Conservation (phyloP, 2,888 invertebrate species). For the Acrobasis suavella region DNA sequence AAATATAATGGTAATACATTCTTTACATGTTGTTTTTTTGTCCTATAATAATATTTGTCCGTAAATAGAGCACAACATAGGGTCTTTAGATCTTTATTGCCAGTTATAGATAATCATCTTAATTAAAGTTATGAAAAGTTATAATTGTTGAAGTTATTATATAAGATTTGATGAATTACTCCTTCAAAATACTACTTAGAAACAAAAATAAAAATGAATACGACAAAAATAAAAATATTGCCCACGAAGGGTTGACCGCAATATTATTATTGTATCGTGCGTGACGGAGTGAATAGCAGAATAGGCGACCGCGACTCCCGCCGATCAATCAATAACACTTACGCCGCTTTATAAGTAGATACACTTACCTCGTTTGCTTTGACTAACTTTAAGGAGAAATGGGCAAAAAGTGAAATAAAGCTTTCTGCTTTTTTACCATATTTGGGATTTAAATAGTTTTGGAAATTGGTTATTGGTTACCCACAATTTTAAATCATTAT, state of each 20-base stretch:
- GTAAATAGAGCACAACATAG: too few relatives aligned
- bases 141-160: too few relatives aligned
- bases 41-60: too few relatives aligned
- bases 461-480: too few relatives aligned
- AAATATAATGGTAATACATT: background rate
- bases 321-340: slow-evolving; percentile 33
- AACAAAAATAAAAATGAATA: background rate
- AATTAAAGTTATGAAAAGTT: too few relatives aligned
- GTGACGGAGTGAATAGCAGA: slow-evolving; percentile 23
- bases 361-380: slow-evolving; percentile 12
- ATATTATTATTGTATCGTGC: slow-evolving; percentile 12
- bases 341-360: slow-evolving; percentile 24
- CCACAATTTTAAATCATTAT: too few relatives aligned
- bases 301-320: slow-evolving; percentile 22
- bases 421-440: slow-evolving; percentile 8
- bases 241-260: background rate
- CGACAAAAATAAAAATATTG: too few relatives aligned
- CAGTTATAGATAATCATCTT: too few relatives aligned
- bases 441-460: background rate
- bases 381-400: slow-evolving; percentile 18
- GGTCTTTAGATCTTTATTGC: too few relatives aligned
- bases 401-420: slow-evolving; percentile 20
- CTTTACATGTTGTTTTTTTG: too few relatives aligned
- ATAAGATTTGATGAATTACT: too few relatives aligned
- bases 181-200: background rate